A percentile compares a stretch with the other conserved stretches of the same genome.
Conservation (phyloP, 2,888 invertebrate species). For the Julus scandinavius region DNA sequence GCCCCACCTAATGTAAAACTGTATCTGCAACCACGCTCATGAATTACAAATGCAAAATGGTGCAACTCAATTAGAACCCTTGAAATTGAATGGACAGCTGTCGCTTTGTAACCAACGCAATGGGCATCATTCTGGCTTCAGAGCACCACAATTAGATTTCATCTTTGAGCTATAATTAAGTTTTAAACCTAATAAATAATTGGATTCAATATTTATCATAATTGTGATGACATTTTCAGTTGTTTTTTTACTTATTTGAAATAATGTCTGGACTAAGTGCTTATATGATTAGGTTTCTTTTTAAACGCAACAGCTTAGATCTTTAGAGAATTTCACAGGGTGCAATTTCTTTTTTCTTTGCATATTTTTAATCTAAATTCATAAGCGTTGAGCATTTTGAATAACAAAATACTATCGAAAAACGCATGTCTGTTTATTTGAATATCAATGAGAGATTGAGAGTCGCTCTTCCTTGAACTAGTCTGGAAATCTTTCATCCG, state of each 20-base stretch:
- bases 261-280: too few species aligned
- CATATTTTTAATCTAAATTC: conserved; percentile 8
- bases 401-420: not conserved
- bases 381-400: not conserved
- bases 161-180: not conserved
- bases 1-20: not conserved
- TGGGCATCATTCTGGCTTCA: not conserved
- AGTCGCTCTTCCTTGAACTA: conserved; percentile 2
- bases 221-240: not conserved
- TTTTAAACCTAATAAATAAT: not conserved
- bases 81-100: not conserved
- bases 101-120: not conserved
- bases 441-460: conserved; percentile 12
- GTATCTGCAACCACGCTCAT: not conserved
- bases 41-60: not conserved
- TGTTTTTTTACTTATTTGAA: not conserved
- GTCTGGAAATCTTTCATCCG: not conserved
- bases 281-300: too few species aligned
- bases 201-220: not conserved
- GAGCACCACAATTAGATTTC: not conserved
- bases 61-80: not conserved
- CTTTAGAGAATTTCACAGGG: not conserved
- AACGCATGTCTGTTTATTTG: not conserved
- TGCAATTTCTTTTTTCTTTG: not conserved
- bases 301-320: too few species aligned